Percentiles rank a stretch among this genome's conserved stretches.
Conservation (phyloP, 2,113 vertebrate species). For the Tyto alba region DNA sequence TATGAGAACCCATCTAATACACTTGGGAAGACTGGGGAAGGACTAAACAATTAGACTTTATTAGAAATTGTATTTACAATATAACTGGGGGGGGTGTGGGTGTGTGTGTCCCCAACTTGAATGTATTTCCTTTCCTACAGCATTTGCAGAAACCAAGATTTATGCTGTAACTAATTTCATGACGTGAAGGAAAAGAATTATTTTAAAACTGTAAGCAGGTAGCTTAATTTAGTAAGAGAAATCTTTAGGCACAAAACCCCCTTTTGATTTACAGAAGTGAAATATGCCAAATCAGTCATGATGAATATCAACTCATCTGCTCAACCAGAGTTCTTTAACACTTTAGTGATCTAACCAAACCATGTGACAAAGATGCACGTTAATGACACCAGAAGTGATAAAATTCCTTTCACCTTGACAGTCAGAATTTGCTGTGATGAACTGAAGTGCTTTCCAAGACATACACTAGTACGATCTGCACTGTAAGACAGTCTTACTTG, state of each 20-base stretch:
- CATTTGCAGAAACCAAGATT: background rate
- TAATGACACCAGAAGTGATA: background rate
- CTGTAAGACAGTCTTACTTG: background rate
- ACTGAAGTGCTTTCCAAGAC: background rate
- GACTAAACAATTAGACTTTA: background rate
- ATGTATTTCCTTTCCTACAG: background rate
- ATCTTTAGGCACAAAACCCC: background rate
- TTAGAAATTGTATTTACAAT: background rate
- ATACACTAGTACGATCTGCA: fast-evolving
- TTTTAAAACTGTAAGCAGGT: background rate
- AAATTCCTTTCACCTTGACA: background rate
- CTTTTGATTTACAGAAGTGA: background rate
- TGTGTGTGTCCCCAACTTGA: background rate
- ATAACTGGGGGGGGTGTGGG: no score
- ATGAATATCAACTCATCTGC: background rate
- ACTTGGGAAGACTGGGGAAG: background rate
- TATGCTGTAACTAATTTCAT: background rate
- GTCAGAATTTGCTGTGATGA: fast-evolving
- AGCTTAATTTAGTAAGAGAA: background rate
- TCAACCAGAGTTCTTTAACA: background rate
- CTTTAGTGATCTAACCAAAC: background rate
- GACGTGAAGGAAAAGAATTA: background rate
- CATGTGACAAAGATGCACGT: background rate
- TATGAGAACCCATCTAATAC: background rate
- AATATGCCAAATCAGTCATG: background rate